phyloP scores from a whole-genome alignment of 1,140 invertebrate species.

The Proales similis region DNA sequence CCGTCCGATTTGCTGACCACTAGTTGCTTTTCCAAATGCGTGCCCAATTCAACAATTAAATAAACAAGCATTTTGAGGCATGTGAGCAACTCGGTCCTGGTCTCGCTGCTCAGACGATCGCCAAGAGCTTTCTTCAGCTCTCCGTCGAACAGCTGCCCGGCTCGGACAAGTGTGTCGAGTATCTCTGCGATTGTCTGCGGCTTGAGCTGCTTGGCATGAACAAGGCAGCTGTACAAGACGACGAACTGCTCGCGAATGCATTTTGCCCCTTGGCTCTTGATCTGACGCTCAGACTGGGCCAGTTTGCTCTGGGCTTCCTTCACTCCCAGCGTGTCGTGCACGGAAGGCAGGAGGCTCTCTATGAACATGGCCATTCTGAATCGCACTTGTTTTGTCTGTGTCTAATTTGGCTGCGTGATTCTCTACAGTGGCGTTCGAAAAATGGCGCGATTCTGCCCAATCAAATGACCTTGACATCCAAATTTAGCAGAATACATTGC shows the following conservation, averaged over 20 bases:
- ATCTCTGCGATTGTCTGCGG: conserved; percentile 26
- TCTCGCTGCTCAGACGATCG: neutral
- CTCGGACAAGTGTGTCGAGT: conserved; percentile 14
- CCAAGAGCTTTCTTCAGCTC: conserved; percentile 21
- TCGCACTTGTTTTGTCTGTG: too few species aligned
- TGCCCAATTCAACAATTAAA: conserved; percentile 30
- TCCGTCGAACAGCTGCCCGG: conserved; percentile 3
- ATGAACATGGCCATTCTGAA: conserved; percentile 32
- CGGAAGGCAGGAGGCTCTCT: conserved; percentile 24
- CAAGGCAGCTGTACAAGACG: conserved; percentile 28
- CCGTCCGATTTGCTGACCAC: too few species aligned
- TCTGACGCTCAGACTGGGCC: conserved; percentile 29
- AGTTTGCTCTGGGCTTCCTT: conserved; percentile 31
- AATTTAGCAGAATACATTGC: too few species aligned
- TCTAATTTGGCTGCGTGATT: too few species aligned
- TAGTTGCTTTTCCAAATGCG: conserved; percentile 31
- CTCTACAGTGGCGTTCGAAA: too few species aligned
- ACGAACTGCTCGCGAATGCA: conserved; percentile 13
- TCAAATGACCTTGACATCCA: too few species aligned
- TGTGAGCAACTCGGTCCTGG: conserved; percentile 4
- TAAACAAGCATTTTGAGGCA: conserved; percentile 22
- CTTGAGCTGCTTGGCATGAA: conserved; percentile 16
- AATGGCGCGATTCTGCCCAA: too few species aligned
- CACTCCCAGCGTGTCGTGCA: conserved; percentile 26
- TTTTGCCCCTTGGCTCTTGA: conserved; percentile 16